These are phyloP conservation scores for Girardinus metallicus DNA, from an alignment of 2,797 vertebrate genomes.

Conservation along the genomic window DNA sequence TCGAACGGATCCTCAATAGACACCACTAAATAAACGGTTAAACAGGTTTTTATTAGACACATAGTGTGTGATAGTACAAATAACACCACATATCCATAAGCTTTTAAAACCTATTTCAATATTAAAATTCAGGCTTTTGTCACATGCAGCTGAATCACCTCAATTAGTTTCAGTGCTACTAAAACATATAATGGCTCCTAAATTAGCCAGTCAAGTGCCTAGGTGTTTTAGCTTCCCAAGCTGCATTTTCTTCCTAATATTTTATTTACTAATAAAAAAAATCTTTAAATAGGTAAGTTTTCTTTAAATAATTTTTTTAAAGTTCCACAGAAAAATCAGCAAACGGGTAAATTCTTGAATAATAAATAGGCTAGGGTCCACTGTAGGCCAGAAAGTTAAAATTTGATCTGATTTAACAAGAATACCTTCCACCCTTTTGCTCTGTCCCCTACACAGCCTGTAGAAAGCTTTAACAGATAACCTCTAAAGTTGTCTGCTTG, in stretches of 20 bases:
- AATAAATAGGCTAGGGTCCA: background rate
- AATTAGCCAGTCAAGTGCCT: background rate
- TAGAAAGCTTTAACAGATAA: background rate
- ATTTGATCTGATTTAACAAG: background rate
- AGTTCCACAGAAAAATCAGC: background rate
- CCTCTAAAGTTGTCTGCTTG: background rate
- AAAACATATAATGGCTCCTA: background rate
- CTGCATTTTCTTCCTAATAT: background rate
- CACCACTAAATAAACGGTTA: conserved; percentile 80
- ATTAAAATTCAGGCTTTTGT: background rate
- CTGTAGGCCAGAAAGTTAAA: background rate
- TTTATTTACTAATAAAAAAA: background rate
- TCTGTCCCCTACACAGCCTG: background rate
- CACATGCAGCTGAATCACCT: background rate
- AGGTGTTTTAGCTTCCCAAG: background rate
- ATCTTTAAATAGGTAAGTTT: background rate
- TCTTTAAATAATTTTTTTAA: background rate
- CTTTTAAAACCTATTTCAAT: background rate
- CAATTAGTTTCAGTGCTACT: background rate
- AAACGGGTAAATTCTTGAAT: background rate
- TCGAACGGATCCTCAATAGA: conserved; percentile 97
- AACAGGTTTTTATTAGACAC: conserved; percentile 4
- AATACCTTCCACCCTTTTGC: background rate
- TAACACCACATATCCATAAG: background rate
- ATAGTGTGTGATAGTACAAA: background rate